phyloP scores from a whole-genome alignment of 2,888 invertebrate genomes.

The Lasioglossum morio region DNA sequence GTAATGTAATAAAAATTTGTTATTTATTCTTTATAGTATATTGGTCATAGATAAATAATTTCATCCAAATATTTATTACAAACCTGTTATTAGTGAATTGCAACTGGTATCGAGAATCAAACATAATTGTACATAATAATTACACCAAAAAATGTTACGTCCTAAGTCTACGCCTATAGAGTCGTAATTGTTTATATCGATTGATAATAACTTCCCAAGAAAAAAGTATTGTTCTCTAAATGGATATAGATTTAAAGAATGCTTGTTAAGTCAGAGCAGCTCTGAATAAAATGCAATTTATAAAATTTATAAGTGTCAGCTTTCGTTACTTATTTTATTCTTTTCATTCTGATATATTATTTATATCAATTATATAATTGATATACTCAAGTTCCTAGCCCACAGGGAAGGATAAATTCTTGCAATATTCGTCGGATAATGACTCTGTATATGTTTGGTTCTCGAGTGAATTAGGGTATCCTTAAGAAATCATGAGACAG shows the following conservation, averaged over 20 bases:
- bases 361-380: background rate
- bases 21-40: slow-evolving; percentile 49
- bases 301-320: background rate
- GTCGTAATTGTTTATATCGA: background rate
- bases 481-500: slow-evolving; percentile 4
- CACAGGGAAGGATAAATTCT: background rate
- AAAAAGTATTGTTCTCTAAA: background rate
- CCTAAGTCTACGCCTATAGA: background rate
- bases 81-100: slow-evolving; percentile 35
- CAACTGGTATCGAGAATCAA: slow-evolving; percentile 34
- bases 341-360: slow-evolving; percentile 2
- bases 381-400: background rate
- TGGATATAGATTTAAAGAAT: background rate
- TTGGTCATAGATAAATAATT: slow-evolving; percentile 48
- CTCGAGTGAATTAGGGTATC: slow-evolving; percentile 7
- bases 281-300: slow-evolving; percentile 1
- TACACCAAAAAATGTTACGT: background rate
- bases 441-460: slow-evolving; percentile 13
- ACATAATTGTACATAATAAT: slow-evolving; percentile 37
- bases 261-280: background rate
- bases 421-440: background rate
- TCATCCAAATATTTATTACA: slow-evolving; percentile 43
- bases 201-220: background rate
- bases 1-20: slow-evolving; percentile 40
- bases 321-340: background rate